phyloP scores from a whole-genome alignment of 2,888 invertebrate genomes.

The Conomelus anceps region DNA sequence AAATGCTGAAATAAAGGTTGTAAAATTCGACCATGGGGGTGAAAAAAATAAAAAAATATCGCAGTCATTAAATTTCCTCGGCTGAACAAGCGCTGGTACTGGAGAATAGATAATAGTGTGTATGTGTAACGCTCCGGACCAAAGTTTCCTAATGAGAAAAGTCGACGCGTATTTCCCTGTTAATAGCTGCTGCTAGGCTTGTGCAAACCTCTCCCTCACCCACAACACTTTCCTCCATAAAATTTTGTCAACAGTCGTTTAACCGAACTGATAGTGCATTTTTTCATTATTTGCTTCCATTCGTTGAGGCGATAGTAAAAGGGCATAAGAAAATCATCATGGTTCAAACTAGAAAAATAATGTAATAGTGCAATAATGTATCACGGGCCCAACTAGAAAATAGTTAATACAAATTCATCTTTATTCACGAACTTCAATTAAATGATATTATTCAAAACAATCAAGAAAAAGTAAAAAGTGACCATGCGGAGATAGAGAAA shows the following conservation, averaged over 20 bases:
- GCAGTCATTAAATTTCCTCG: neutral
- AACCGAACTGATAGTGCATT: neutral
- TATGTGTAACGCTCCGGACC: neutral
- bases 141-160: neutral
- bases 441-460: too few relatives aligned
- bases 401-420: too few relatives aligned
- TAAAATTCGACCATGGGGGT: neutral
- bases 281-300: neutral
- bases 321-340: too few relatives aligned
- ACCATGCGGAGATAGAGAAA: too few relatives aligned
- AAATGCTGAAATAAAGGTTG: neutral
- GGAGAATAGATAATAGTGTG: neutral
- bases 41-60: neutral
- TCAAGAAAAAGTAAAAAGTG: too few relatives aligned
- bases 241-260: neutral
- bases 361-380: too few relatives aligned
- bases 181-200: neutral
- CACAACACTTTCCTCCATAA: neutral
- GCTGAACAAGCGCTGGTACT: neutral
- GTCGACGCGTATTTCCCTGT: neutral
- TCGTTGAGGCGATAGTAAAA: neutral
- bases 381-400: too few relatives aligned
- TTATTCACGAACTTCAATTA: too few relatives aligned
- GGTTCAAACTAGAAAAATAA: too few relatives aligned
- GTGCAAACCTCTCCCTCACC: neutral